These are phyloP conservation scores for Nansenia antarctica DNA, from an alignment of 2,113 vertebrate genomes.

Conservation along the genomic window DNA sequence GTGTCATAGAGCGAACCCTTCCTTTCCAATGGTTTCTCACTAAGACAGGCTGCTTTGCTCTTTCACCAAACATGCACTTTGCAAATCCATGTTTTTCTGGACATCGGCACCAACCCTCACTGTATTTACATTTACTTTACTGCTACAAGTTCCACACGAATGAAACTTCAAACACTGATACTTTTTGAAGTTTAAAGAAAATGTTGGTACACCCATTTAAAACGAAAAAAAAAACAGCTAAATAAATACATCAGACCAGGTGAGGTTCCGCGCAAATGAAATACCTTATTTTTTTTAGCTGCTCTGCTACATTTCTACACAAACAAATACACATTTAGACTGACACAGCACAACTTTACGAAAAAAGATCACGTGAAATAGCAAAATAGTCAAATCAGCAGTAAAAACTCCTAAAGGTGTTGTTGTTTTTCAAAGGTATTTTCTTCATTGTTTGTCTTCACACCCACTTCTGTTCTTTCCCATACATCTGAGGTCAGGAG, in stretches of 20 bases:
- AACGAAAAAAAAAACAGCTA: constrained; percentile 5
- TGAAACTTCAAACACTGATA: background rate
- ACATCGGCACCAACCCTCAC: background rate
- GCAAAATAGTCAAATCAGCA: background rate
- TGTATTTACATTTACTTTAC: constrained; percentile 6
- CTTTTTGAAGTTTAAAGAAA: constrained; percentile 24
- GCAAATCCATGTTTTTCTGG: background rate
- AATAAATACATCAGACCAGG: constrained; percentile 17
- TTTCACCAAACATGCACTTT: constrained; percentile 6
- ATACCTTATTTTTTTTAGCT: background rate
- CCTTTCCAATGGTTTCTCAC: background rate
- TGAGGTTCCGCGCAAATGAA: background rate
- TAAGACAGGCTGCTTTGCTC: constrained; percentile 10
- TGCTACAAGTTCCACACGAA: background rate
- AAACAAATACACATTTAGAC: constrained; percentile 4
- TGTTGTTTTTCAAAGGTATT: background rate
- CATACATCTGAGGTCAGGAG: background rate
- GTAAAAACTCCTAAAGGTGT: background rate
- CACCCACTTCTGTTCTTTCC: background rate
- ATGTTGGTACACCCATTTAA: constrained; percentile 22
- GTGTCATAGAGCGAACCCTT: background rate
- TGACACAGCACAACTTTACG: background rate
- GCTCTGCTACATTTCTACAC: background rate
- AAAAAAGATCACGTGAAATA: background rate
- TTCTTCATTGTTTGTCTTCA: too few relatives aligned